Base-by-base conservation (phyloP, 2,797 vertebrate species). In the Okamejei kenojei region DNA sequence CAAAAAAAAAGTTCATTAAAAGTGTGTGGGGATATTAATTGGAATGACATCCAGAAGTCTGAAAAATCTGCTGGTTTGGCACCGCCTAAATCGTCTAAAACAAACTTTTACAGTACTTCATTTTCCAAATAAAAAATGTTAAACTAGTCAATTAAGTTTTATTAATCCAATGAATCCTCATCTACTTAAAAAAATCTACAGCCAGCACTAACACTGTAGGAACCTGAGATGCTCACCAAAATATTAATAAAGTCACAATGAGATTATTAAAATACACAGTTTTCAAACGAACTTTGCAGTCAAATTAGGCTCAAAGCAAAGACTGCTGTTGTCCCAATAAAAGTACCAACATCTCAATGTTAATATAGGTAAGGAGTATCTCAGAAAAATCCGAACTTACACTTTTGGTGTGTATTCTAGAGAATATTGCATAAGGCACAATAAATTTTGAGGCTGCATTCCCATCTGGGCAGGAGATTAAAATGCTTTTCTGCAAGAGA, bases 391-490 rank as follows among this genome's bases (percentile, higher is more conserved):
- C 10, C 93, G 21, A 35, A 96, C 96, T 96, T 95, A 97, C 96
- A 29, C 96, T 97, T 93, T 96, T 96, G 79, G 95, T 81, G 93
- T 96, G 96, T 94, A 97, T 96, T 93, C 96, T 95, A 58, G 93
- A 93, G 93, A 97, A 97, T 17, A 94, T 94, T 4, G 96, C 96
- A 35, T 95, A 95, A 0, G 96, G 96, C 11, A 95, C 94, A 94
- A 96, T 93, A 94, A 97, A 97, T 94, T 95, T 96, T 0, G 96
- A 95, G 94, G 95, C 96, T 26, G 94, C 94, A 0, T 95, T 97
- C 94, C 96, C 96, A 0, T 96, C 95, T 79, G 96, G 95, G 93
- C 96, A 97, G 92, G 96, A 96, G 94, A 97, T 93, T 9, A 96
- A 95, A 92, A 97, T 95, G 94, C 96, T 96, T 94, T 96, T 97